Conservation (phyloP, 2,113 vertebrate genomes). For the Pterocles orientalis region DNA sequence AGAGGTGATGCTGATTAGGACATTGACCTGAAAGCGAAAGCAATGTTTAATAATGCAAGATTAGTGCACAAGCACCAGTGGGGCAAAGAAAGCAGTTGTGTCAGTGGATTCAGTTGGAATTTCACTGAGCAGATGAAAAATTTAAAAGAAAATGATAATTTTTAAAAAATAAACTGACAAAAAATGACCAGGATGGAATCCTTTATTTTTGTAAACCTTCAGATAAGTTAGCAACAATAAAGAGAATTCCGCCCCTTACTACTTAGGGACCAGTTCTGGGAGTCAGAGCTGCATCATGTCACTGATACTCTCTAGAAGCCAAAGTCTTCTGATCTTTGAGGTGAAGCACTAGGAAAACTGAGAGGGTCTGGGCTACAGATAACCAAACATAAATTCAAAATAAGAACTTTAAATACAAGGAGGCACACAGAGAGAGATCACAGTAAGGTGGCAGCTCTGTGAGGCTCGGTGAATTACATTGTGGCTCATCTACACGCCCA, state of each 20-base stretch:
- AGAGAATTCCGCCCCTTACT: neutral
- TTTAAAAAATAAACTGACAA: neutral
- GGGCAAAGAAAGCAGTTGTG: neutral
- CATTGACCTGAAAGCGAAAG: neutral
- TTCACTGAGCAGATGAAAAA: neutral
- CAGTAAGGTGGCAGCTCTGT: neutral
- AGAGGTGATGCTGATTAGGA: neutral
- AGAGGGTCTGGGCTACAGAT: neutral
- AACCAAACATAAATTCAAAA: neutral
- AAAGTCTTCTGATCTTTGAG: neutral
- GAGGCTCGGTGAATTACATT: rapidly evolving
- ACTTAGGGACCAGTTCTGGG: neutral
- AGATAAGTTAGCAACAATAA: neutral
- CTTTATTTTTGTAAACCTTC: neutral
- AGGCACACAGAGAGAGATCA: neutral
- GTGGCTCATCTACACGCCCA: neutral
- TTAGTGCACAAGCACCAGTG: neutral
- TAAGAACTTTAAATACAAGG: neutral
- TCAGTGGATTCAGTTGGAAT: neutral
- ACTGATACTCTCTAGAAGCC: neutral
- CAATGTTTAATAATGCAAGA: neutral
- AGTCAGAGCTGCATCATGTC: neutral
- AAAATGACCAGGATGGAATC: neutral
- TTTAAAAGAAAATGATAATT: too few relatives aligned
- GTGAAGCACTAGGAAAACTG: neutral